Evolutionary conservation across 2,888 invertebrate species (phyloP).

Genomic region (Melinopterus prodromus): DNA sequence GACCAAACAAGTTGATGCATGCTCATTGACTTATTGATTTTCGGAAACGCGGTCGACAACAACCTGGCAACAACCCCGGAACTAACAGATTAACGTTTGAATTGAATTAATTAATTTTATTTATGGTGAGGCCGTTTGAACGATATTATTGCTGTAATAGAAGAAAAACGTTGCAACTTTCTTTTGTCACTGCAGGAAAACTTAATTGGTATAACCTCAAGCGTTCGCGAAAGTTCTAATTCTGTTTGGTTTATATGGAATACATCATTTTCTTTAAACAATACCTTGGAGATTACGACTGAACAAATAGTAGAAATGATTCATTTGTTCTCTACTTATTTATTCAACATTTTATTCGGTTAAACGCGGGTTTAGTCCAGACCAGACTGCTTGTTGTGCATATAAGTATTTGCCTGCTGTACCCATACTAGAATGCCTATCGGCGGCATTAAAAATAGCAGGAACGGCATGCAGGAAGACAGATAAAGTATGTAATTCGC

Average conservation of each 20-base stretch:
- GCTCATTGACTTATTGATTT: background rate
- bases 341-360: background rate
- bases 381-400: background rate
- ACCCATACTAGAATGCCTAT: background rate
- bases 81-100: background rate
- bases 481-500: conserved; percentile 8
- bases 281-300: background rate
- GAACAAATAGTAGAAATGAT: background rate
- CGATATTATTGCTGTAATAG: background rate
- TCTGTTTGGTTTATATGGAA: background rate
- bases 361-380: background rate
- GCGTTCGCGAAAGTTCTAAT: background rate
- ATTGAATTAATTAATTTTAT: too few relatives aligned
- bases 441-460: background rate
- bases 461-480: background rate
- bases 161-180: too few relatives aligned
- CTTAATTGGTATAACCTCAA: background rate
- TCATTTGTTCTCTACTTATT: background rate
- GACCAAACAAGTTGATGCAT: background rate
- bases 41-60: background rate
- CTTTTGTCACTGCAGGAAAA: background rate
- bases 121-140: background rate
- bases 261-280: background rate
- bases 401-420: background rate
- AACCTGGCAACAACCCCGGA: background rate